Evolutionary conservation across 2,113 vertebrate species (phyloP), one percentile per base, ranked within the genome.

Genomic region (Excalfactoria chinensis): DNA sequence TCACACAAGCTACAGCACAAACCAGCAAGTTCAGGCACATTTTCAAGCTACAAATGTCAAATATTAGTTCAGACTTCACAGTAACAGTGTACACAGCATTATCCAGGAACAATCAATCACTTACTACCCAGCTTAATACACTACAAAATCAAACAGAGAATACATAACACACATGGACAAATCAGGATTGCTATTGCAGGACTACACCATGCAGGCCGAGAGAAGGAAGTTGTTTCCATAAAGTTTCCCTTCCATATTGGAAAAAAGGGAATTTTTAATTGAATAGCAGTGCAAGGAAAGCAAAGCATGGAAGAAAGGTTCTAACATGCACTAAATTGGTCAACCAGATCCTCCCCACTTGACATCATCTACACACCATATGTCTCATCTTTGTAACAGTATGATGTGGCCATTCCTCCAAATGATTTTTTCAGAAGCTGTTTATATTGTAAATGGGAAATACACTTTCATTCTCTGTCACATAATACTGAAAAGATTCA

Each of bases 1-100:
- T 80, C 71, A 85, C n/a, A 70, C 75, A 89, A 90, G 72, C 44
- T 88, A 23, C n/a, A 83, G 60, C 26, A 79, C 14, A 69, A 88
- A 68, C 16, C 40, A 69, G 32, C n/a, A 89, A 89, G 37, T 75
- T 72, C 40, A 78, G 70, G 74, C 22, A 40, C 34, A 18, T 55
- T 76, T 73, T 58, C 55, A 70, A 53, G 66, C 32, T 74, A 51
- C 64, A 79, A 32, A 44, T 55, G 28, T 35, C 67, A 87, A 89
- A 68, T 55, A 85, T 56, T 32, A 71, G 35, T 44, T 68, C 20
- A 75, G 59, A 64, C 32, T 75, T 83, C 20, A 14, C 44, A 49
- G 34, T 40, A 71, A 73, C 11, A 30, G 48, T 7, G 19, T 46
- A 69, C 25, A 51, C 30, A 41, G 46, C 28, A 51, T 22, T 41